Percentiles rank a stretch among this genome's conserved stretches.
Conservation (phyloP, 2,888 invertebrate species). For the Lasioglossum calceatum region DNA sequence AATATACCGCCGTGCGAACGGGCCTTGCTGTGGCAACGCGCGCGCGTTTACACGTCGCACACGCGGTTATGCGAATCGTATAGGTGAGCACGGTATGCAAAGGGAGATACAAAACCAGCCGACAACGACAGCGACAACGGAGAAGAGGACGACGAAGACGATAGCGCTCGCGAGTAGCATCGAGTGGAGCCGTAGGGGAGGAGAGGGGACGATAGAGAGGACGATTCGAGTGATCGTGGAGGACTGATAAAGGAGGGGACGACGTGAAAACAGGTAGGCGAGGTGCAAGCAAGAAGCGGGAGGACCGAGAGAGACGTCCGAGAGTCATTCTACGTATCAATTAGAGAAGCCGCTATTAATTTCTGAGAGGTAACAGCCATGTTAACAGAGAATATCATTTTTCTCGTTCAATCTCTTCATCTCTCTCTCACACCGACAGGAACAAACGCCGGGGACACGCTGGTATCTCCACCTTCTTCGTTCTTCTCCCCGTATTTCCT, state of each 20-base stretch:
- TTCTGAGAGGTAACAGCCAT: constrained; percentile 76
- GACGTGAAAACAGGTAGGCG: constrained; percentile 56
- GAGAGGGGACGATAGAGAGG: constrained; percentile 50
- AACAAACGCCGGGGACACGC: constrained; percentile 18
- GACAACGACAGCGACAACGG: constrained; percentile 20
- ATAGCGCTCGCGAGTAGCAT: constrained; percentile 37
- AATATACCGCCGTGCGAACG: constrained; percentile 64
- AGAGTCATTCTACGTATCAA: constrained; percentile 80
- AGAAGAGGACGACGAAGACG: constrained; percentile 21
- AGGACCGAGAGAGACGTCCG: constrained; percentile 59
- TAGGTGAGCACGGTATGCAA: constrained; percentile 65
- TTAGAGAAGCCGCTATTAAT: constrained; percentile 80
- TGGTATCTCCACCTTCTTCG: constrained; percentile 8
- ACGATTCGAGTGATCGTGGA: constrained; percentile 47
- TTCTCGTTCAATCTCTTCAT: constrained; percentile 72
- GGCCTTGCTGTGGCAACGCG: constrained; percentile 42
- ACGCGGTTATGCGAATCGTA: constrained; percentile 39
- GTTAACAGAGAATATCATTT: constrained; percentile 78
- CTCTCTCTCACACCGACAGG: constrained; percentile 50
- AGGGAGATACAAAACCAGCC: constrained; percentile 59
- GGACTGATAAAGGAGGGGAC: constrained; percentile 44
- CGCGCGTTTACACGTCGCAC: constrained; percentile 24
- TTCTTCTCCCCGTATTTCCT: constrained; percentile 12
- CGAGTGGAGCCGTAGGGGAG: constrained; percentile 33
- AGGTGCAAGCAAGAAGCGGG: constrained; percentile 46